Percentiles rank a stretch among this genome's conserved stretches.
Conservation (phyloP, 2,797 vertebrate species). For the Meriones psammophilus region DNA sequence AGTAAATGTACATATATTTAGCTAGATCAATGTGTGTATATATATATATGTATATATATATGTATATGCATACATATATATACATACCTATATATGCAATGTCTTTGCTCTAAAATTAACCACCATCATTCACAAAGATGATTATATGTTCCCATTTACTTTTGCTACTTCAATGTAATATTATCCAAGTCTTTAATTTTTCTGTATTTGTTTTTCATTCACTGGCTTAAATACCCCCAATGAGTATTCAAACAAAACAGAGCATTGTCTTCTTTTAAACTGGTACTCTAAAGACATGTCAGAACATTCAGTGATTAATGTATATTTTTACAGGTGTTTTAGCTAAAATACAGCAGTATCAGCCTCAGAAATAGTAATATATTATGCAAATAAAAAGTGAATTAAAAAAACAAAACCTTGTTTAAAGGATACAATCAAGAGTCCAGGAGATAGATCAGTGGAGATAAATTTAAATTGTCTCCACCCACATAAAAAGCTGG, state of each 20-base stretch:
- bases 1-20: neutral
- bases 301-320: neutral
- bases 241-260: neutral
- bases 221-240: neutral
- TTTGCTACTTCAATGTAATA: neutral
- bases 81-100: neutral
- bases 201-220: neutral
- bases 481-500: neutral
- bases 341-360: conserved; percentile 12
- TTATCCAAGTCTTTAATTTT: neutral
- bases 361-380: neutral
- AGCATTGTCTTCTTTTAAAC: neutral
- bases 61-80: too few species aligned
- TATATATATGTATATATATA: neutral
- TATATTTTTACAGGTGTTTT: neutral
- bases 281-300: neutral
- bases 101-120: neutral
- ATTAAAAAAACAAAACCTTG: neutral
- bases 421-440: neutral
- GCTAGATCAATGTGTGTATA: neutral
- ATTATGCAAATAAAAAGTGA: neutral
- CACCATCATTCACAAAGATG: conserved; percentile 2
- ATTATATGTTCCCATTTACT: neutral
- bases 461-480: neutral
- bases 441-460: neutral